Base-by-base conservation (phyloP, 2,113 vertebrate genomes). In the Cyrtonyx montezumae region DNA sequence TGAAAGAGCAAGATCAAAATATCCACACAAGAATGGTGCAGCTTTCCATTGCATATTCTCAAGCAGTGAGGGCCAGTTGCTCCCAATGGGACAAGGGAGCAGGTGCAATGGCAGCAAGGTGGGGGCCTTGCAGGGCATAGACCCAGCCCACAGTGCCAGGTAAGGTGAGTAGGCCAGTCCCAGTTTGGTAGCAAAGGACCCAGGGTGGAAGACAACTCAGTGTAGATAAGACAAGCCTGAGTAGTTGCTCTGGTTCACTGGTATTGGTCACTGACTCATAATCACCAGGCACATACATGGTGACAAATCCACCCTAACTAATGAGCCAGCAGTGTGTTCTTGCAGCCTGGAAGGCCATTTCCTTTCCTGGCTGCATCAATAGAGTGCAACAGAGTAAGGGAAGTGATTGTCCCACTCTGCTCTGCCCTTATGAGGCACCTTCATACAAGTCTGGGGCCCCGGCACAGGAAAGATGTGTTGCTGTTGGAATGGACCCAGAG, bases 1-100 rank as follows among this genome's bases (percentile, higher is more conserved):
- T 34, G 9, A 65, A 51, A 25, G 25, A 68, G 66, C 30, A 46
- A 51, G 28, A 36, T 8, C 9, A 40, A 84, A 71, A 58, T 15
- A 25, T 26, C 14, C 3, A 3, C 22, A 25, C 21, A 19, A 65
- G 43, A 34, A 43, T 34, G 59, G 49, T 2, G 1, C 34, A 1
- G 1, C 48, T 43, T 62, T 53, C 40, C 22, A 6, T 7, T 26
- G 16, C 9, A 5, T 1, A 1, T 59, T 23, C 26, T 18, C 1
- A 28, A 16, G 30, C 19, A 26, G 43, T 19, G 37, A 42, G 37
- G 26, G 45, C 19, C 34, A 25, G 25, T 30, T n/a, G 37, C 30
- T 49, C 20, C 42, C 1, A 1, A 34, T 37, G 23, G n/a, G 15
- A n/a, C 0, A 1, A 1, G 11, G 34, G 25, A 82, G 13, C 16